Evolutionary conservation across 2,888 invertebrate species (phyloP).

Genomic region (Ptilodon capucinus): DNA sequence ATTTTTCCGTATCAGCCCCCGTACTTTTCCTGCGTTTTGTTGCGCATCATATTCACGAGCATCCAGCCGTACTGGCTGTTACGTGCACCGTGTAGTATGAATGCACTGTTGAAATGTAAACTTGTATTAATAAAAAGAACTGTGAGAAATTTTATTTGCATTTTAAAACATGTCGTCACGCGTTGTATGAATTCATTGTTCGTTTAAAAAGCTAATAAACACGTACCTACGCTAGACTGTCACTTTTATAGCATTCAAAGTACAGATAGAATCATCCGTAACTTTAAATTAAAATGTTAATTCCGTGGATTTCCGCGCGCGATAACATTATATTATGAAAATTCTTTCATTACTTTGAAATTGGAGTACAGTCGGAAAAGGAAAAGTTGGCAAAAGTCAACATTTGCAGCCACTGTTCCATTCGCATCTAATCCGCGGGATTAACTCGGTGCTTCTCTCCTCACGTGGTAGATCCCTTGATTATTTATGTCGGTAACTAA

Average conservation of each 20-base stretch:
- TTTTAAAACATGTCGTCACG: background rate
- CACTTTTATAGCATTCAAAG: background rate
- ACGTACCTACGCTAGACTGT: too few species aligned
- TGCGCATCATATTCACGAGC: constrained; percentile 44
- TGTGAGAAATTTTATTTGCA: background rate
- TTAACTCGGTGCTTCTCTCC: constrained; percentile 19
- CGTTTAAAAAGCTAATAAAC: too few species aligned
- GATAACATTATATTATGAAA: constrained; percentile 5
- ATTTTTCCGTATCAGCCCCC: constrained; percentile 43
- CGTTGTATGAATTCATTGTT: too few species aligned
- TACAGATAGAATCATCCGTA: background rate
- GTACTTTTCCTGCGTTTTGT: constrained; percentile 41
- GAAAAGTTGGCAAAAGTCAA: constrained; percentile 10
- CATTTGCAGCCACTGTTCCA: constrained; percentile 8
- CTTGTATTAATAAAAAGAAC: constrained; percentile 14
- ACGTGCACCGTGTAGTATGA: constrained; percentile 35
- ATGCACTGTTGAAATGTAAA: constrained; percentile 25
- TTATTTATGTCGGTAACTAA: constrained; percentile 35
- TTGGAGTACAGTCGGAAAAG: constrained; percentile 8
- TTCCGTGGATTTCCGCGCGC: constrained; percentile 1
- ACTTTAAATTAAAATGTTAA: constrained; percentile 15
- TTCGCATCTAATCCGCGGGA: constrained; percentile 22
- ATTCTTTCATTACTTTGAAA: constrained; percentile 16
- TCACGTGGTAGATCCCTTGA: constrained; percentile 23
- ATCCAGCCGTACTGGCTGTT: constrained; percentile 34